phyloP scores from a whole-genome alignment of 2,797 vertebrate species.

The Taenioides sp. region DNA sequence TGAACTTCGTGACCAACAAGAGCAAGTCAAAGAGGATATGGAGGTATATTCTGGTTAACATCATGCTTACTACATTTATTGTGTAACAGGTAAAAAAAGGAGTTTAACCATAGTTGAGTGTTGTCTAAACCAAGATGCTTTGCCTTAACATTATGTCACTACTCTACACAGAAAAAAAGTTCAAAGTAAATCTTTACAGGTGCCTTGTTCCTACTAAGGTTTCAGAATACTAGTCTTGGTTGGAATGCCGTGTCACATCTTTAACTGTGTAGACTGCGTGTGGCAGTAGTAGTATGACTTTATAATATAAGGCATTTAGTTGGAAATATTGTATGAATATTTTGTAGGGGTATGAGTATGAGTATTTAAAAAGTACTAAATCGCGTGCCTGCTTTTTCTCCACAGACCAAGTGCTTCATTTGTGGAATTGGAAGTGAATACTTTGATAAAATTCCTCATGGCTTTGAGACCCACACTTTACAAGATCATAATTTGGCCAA shows the following conservation, averaged over 20 bases:
- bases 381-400: slow-evolving; percentile 27
- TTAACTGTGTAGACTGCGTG: neutral
- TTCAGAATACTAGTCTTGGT: too few species aligned
- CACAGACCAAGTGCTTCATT: slow-evolving; percentile 81
- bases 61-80: neutral
- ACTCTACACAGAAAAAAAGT: too few species aligned
- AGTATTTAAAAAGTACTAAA: neutral
- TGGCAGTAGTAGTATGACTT: neutral
- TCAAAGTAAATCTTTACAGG: too few species aligned
- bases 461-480: slow-evolving; percentile 80
- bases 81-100: too few species aligned
- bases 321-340: neutral
- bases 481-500: slow-evolving; percentile 83
- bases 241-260: neutral
- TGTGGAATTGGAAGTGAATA: slow-evolving; percentile 80
- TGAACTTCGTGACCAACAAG: slow-evolving; percentile 80
- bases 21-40: slow-evolving; percentile 81
- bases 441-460: slow-evolving; percentile 77
- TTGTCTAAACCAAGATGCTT: neutral
- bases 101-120: neutral
- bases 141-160: too few species aligned
- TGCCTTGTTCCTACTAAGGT: too few species aligned
- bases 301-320: neutral
- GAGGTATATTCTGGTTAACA: slow-evolving; percentile 60
- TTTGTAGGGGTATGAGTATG: neutral